Evolutionary conservation across 2,888 invertebrate species (phyloP).

Genomic region (Scaptomyza polygonia): DNA sequence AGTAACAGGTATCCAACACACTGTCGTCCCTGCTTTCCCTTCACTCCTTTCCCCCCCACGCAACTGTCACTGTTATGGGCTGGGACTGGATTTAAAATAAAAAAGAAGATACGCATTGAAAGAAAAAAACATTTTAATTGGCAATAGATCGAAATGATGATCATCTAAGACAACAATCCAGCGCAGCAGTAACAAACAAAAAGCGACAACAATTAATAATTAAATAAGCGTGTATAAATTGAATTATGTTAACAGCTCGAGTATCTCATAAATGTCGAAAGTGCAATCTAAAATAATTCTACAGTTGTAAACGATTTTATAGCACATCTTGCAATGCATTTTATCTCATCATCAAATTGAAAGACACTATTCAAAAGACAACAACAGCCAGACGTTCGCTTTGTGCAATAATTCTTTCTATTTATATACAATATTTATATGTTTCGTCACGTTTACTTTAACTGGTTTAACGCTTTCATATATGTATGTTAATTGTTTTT

Average conservation of each 20-base stretch:
- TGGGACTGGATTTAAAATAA: neutral
- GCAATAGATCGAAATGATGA: neutral
- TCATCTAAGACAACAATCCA: neutral
- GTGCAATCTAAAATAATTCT: too few relatives aligned
- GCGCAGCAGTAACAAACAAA: neutral
- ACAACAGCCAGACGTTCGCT: constrained; percentile 6
- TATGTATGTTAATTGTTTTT: neutral
- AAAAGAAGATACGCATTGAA: too few relatives aligned
- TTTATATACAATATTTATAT: constrained; percentile 2
- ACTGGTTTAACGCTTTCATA: neutral
- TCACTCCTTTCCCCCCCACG: neutral
- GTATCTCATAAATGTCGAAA: neutral
- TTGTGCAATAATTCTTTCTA: constrained; percentile 18
- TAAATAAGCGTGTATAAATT: constrained; percentile 6
- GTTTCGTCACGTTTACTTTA: neutral
- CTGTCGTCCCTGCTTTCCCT: neutral
- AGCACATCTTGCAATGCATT: constrained; percentile 8
- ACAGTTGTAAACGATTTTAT: too few relatives aligned
- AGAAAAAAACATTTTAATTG: neutral
- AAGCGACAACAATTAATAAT: neutral
- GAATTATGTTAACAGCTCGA: neutral
- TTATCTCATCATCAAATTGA: neutral
- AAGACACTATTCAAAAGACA: constrained; percentile 20
- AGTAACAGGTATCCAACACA: constrained; percentile 2
- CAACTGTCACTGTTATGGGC: neutral